Evolutionary conservation across 2,888 invertebrate genomes (phyloP).

Genomic region (Dasypolia templi): DNA sequence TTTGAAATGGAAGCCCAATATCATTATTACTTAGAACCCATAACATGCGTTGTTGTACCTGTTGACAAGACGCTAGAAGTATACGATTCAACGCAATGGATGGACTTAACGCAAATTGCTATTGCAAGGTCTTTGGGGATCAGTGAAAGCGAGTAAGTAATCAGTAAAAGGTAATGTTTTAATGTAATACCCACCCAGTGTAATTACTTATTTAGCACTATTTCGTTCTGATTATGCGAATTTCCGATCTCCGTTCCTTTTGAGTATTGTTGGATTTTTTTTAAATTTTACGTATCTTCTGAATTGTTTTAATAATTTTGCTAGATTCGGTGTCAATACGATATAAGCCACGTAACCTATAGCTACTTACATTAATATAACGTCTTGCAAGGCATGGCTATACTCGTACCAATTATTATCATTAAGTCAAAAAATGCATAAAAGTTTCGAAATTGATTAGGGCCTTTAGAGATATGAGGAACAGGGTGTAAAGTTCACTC

Average conservation of each 20-base stretch:
- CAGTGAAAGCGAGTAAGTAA: conserved; percentile 89
- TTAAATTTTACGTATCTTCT: too few relatives aligned
- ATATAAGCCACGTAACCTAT: not conserved
- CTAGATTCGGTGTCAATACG: not conserved
- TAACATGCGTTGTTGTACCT: conserved; percentile 92
- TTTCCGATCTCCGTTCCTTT: not conserved
- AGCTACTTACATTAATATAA: not conserved
- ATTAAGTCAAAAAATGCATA: not conserved
- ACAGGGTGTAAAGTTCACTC: too few relatives aligned
- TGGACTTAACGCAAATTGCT: conserved; percentile 91
- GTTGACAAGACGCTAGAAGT: conserved; percentile 93
- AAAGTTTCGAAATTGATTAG: too few relatives aligned
- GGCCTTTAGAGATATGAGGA: too few relatives aligned
- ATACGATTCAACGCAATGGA: conserved; percentile 92
- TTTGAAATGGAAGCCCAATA: conserved; percentile 92
- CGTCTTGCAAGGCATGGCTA: not conserved
- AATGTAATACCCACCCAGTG: not conserved
- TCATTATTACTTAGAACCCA: conserved; percentile 94
- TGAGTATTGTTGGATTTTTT: not conserved
- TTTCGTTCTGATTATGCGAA: not conserved
- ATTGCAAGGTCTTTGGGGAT: conserved; percentile 90
- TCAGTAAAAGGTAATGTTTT: not conserved
- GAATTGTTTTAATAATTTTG: not conserved
- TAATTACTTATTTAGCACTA: not conserved
- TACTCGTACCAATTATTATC: not conserved